A percentile compares a stretch with the other conserved stretches of the same genome.
Evolutionary conservation across 2,113 vertebrate genomes (phyloP).

Genomic region (Plecotus auritus): DNA sequence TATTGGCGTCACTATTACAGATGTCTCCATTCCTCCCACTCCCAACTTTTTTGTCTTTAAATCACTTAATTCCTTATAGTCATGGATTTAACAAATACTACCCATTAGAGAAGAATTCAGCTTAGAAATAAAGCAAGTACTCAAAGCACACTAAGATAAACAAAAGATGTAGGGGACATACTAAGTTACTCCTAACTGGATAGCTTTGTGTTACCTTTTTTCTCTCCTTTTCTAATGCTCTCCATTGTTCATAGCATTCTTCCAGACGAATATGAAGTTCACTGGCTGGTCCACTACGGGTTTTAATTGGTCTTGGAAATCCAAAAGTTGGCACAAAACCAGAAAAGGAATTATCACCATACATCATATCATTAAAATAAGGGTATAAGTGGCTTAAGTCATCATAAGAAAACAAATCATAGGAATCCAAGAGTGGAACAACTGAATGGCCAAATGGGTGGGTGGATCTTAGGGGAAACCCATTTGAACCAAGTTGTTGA

Average conservation of each 20-base stretch:
- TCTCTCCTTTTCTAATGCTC: conserved; percentile 86
- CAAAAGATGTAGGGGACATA: background rate
- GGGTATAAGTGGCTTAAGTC: conserved; percentile 79
- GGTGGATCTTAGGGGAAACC: conserved; percentile 72
- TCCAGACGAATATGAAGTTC: conserved; percentile 83
- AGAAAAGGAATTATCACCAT: conserved; percentile 70
- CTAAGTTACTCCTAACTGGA: background rate
- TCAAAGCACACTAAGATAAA: background rate
- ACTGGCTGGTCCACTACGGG: conserved; percentile 75
- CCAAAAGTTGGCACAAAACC: conserved; percentile 77
- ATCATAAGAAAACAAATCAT: conserved; percentile 71
- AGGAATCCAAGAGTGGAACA: conserved; percentile 79
- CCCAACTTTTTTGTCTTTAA: conserved; percentile 26
- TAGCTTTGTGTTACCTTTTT: conserved; percentile 82
- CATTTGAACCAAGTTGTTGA: conserved; percentile 70
- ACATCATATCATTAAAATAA: conserved; percentile 75
- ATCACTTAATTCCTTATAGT: conserved; percentile 36
- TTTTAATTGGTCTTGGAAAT: conserved; percentile 80
- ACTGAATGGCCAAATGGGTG: conserved; percentile 63
- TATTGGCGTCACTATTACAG: background rate
- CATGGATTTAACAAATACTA: conserved; percentile 29
- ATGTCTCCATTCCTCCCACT: background rate
- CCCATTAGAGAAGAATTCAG: conserved; percentile 20
- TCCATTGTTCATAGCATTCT: conserved; percentile 86
- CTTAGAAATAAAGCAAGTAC: conserved; percentile 33